Conservation (phyloP, 2,113 vertebrate genomes). For the Lathamus discolor region DNA sequence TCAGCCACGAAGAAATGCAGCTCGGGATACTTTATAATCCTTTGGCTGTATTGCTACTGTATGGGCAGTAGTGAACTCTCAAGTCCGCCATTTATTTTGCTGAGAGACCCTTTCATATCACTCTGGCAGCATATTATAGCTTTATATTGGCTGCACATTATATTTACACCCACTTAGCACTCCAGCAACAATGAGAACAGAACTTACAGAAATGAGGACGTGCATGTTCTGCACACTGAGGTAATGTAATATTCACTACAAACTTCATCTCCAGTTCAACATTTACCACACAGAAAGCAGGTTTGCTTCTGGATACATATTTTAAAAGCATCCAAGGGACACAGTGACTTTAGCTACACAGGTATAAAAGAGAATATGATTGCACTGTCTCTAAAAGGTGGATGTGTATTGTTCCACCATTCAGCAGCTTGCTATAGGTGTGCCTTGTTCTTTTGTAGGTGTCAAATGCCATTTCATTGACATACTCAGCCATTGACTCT, state of each 20-base stretch:
- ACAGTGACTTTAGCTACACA: neutral
- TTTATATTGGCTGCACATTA: neutral
- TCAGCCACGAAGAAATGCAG: neutral
- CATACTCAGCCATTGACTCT: neutral
- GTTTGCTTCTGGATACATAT: neutral
- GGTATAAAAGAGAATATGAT: neutral
- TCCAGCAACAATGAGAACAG: neutral
- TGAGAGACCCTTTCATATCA: neutral
- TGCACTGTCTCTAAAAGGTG: neutral
- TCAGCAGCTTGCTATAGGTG: neutral
- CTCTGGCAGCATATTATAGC: neutral
- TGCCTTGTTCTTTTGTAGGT: neutral
- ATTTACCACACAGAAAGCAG: neutral
- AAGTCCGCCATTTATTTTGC: neutral
- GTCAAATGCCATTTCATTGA: neutral
- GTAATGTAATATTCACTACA: neutral
- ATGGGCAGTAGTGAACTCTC: neutral
- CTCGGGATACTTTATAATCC: neutral
- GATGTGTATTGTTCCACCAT: neutral
- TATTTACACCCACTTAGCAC: neutral
- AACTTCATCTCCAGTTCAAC: neutral
- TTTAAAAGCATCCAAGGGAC: neutral
- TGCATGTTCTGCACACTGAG: neutral
- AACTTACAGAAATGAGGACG: neutral
- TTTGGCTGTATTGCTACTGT: neutral